Conservation (phyloP, 1,140 invertebrate genomes). For the Caerostris extrusa region DNA sequence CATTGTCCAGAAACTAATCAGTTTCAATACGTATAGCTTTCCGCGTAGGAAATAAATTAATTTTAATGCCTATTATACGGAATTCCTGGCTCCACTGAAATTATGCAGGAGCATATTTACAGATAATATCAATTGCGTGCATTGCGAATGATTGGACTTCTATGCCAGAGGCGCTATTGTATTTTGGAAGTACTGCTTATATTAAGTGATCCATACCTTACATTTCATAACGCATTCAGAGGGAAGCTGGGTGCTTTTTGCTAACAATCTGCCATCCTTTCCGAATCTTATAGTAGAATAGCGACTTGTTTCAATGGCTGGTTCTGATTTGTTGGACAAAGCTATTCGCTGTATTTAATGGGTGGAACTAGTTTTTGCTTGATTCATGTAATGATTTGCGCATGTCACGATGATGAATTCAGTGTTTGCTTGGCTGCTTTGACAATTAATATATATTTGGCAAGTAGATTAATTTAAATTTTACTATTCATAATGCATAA, state of each 20-base stretch:
- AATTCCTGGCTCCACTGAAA: slow-evolving; percentile 15
- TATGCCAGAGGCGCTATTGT: slow-evolving; percentile 12
- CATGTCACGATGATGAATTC: background rate
- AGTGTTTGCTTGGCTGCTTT: background rate
- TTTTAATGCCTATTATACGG: slow-evolving; percentile 47
- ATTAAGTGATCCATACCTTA: slow-evolving; percentile 26
- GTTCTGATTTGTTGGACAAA: background rate
- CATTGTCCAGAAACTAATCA: slow-evolving; percentile 46
- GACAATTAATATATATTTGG: no score
- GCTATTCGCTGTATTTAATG: background rate
- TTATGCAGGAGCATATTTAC: slow-evolving; percentile 52
- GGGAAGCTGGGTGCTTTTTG: background rate
- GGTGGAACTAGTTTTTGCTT: background rate
- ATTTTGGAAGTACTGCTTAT: slow-evolving; percentile 49
- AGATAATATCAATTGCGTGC: slow-evolving; percentile 51
- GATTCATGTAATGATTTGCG: background rate
- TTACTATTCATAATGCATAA: no score
- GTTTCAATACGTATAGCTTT: slow-evolving; percentile 11
- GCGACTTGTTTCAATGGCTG: background rate
- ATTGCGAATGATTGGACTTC: slow-evolving; percentile 26
- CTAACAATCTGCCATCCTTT: background rate
- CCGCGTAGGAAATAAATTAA: slow-evolving; percentile 51
- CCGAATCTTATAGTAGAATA: background rate
- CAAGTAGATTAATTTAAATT: no score
- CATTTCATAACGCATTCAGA: slow-evolving; percentile 9